These are phyloP conservation scores for Cephus cinctus DNA, from an alignment of 1,140 invertebrate species.

Conservation along the genomic window DNA sequence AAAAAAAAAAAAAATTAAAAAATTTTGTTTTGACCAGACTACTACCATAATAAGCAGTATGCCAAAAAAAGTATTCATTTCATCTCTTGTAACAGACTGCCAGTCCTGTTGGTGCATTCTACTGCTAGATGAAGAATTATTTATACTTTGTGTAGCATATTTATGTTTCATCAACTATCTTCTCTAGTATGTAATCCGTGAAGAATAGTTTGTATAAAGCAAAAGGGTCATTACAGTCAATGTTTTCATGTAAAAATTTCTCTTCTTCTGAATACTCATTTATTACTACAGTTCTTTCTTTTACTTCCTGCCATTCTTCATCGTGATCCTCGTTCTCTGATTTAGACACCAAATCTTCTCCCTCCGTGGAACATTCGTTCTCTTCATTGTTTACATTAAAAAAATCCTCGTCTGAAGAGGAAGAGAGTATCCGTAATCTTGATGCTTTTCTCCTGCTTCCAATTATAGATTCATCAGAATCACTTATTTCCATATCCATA, in stretches of 20 bases:
- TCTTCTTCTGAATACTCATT: too few species aligned
- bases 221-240: too few species aligned
- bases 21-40: background rate
- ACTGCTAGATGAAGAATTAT: background rate
- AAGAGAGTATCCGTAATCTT: slow-evolving; percentile 17
- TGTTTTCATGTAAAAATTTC: too few species aligned
- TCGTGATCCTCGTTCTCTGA: too few species aligned
- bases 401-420: slow-evolving; percentile 13
- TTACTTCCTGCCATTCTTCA: too few species aligned
- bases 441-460: slow-evolving; percentile 1
- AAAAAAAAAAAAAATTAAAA: too few species aligned
- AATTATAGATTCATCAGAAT: slow-evolving; percentile 4
- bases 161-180: background rate
- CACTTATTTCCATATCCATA: too few species aligned
- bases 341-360: too few species aligned
- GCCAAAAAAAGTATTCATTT: slow-evolving; percentile 5
- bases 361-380: background rate
- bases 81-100: background rate
- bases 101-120: background rate
- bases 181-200: slow-evolving; percentile 6
- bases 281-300: too few species aligned
- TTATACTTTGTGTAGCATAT: slow-evolving; percentile 1
- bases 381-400: slow-evolving; percentile 6
- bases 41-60: background rate
- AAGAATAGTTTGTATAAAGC: too few species aligned